These are phyloP conservation scores for Catamblyrhynchus diadema DNA, from an alignment of 2,797 vertebrate genomes.

Conservation along the genomic window DNA sequence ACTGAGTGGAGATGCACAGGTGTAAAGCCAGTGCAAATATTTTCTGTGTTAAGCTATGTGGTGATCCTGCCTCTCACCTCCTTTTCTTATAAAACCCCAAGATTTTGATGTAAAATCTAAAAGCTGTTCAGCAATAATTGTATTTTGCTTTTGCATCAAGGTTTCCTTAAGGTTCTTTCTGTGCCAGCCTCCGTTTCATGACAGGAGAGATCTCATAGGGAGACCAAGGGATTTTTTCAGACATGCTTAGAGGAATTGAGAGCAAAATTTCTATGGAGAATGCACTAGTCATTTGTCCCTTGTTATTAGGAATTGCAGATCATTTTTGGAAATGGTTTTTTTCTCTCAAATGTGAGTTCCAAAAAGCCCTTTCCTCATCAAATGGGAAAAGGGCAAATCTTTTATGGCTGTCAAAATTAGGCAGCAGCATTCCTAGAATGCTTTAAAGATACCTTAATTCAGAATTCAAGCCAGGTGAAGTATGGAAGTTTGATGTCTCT, in stretches of 20 bases:
- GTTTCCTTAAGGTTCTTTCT: background rate
- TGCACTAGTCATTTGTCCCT: accelerated
- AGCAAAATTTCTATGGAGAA: background rate
- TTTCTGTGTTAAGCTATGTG: background rate
- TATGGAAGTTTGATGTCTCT: background rate
- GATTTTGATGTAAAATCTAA: background rate
- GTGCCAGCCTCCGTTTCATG: background rate
- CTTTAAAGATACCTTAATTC: background rate
- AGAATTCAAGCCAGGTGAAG: background rate
- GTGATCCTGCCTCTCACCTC: background rate
- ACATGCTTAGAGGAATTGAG: background rate
- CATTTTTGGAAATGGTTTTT: background rate
- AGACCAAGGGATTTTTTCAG: background rate
- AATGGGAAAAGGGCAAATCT: background rate
- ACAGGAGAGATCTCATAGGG: background rate
- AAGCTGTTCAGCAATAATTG: background rate
- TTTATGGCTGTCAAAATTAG: background rate
- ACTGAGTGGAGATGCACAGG: background rate
- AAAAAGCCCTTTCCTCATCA: background rate
- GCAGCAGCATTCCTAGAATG: background rate
- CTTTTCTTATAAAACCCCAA: background rate
- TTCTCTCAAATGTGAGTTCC: background rate
- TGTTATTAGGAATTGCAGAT: background rate
- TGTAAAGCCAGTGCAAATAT: background rate
- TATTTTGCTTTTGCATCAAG: background rate